Evolutionary conservation across 2,113 vertebrate genomes (phyloP).

Genomic region (Myiopsitta monachus): DNA sequence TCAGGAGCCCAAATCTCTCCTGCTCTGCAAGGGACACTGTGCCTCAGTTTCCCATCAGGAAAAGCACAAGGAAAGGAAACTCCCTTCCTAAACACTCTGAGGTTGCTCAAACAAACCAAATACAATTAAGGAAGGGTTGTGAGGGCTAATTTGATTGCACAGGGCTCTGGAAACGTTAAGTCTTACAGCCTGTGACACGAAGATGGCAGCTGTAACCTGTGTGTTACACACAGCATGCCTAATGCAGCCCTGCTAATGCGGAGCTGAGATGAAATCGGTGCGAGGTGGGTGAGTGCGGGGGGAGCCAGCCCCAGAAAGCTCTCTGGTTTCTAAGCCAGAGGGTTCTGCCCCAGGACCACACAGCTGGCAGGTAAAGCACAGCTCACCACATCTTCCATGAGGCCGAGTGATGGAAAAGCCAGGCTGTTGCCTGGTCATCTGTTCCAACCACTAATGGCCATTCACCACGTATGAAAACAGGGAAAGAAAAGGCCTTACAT

Average conservation of each 20-base stretch:
- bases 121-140: neutral
- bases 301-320: neutral
- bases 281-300: neutral
- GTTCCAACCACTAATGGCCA: neutral
- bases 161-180: neutral
- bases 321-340: neutral
- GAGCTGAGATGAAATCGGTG: slow-evolving; percentile 32
- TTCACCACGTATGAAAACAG: neutral
- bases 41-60: neutral
- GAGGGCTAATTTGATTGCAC: neutral
- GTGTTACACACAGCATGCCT: neutral
- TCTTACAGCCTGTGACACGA: neutral
- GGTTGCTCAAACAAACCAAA: neutral
- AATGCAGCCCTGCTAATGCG: neutral
- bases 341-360: neutral
- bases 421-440: neutral
- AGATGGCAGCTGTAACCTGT: neutral
- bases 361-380: neutral
- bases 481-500: neutral
- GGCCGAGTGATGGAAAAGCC: neutral
- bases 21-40: accelerated
- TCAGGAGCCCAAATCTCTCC: neutral
- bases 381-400: neutral
- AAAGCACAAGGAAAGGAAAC: neutral
- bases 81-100: neutral